Base-by-base conservation (phyloP, 2,797 vertebrate species). In the Chelon labrosus region DNA sequence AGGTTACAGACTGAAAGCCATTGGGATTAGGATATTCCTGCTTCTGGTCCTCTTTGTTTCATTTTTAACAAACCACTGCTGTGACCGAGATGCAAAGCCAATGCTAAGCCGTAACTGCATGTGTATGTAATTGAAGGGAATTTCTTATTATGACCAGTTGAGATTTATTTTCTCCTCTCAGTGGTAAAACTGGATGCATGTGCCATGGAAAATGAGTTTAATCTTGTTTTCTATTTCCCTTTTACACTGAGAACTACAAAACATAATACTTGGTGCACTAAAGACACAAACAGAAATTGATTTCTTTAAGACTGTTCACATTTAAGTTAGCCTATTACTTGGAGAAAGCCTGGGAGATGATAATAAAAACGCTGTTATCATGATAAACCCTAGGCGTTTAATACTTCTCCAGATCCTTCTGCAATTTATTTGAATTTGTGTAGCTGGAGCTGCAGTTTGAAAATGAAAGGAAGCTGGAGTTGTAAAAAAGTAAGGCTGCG, bases 31-130 rank as follows among this genome's bases (percentile, higher is more conserved):
- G 31, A 41, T 49, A 47, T 60, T 69, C 31, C 31, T 44, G 8
- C 17, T 25, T 31, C 14, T 17, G 31, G 17, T 63, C 16, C 7
- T 49, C 9, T 56, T 59, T 81, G 42, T 49, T 70, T 69, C 37
- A 50, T 63, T 53, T 58, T 14, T 53, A 35, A 46, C 52, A 41
- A 49, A 64, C 49, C 0, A 0, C 53, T 22, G 6, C 41, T 39
- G 37, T 14, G 46, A 20, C 13, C 41, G 6, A 58, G 13, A 10
- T 25, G 5, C 17, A 44, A 44, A 17, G 20, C 7, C 10, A 56
- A 71, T 38, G 38, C 31, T 37, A 47, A 39, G 16, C 47, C 31
- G 39, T n/a, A 49, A 56, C 35, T 27, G 20, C 7, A 51, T 11
- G 19, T 41, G 37, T 11, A 42, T 13, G 27, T 19, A 62, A 55